These are phyloP conservation scores for Polyommatus icarus DNA, from an alignment of 2,888 invertebrate species.

Conservation along the genomic window DNA sequence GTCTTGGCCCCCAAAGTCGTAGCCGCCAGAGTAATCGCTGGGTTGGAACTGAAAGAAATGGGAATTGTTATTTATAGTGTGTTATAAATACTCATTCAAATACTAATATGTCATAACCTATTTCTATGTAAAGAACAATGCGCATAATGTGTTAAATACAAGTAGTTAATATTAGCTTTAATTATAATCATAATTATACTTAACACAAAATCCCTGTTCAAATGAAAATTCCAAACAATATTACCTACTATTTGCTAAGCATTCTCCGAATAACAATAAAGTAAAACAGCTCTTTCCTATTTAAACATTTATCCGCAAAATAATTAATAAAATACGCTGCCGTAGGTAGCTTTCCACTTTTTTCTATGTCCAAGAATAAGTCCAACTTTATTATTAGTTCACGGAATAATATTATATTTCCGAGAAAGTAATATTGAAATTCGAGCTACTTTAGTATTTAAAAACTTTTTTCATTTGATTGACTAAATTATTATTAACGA, in stretches of 20 bases:
- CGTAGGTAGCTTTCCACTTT: neutral
- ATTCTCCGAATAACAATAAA: neutral
- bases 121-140: neutral
- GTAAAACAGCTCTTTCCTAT: neutral
- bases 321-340: neutral
- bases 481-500: neutral
- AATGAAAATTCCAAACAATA: neutral
- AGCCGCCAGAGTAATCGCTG: conserved; percentile 59
- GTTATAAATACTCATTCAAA: too few species aligned
- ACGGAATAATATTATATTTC: neutral
- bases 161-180: neutral
- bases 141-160: neutral
- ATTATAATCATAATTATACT: neutral
- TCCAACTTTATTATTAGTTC: conserved; percentile 4
- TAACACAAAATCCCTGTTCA: neutral
- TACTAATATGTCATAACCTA: too few species aligned
- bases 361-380: neutral
- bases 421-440: neutral
- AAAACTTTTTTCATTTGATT: neutral
- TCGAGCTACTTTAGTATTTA: neutral
- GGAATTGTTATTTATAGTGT: neutral
- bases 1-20: conserved; percentile 48
- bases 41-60: conserved; percentile 59
- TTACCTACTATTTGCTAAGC: too few species aligned
- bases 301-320: neutral